Base-by-base conservation (phyloP, 2,888 invertebrate species). In the Leistus spinibarbis region DNA sequence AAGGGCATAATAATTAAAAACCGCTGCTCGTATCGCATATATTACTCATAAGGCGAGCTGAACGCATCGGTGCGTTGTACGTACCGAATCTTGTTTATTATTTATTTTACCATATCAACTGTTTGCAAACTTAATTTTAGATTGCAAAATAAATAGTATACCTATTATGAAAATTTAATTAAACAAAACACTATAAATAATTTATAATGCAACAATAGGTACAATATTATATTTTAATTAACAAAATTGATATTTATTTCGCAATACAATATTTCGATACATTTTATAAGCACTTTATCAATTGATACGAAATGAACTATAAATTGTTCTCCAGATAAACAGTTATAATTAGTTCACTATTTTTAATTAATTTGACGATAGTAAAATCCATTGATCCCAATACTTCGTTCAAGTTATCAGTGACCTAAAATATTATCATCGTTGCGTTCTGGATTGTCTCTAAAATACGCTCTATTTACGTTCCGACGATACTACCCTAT, bases 381-480 rank as follows among this genome's bases (percentile, higher is more conserved):
- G 7, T 40, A 40, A 40, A 13, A 40, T 13, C 40, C 40, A 5
- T 40, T 40, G 40, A 40, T 40, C 40, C 13, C 24, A 24, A 24
- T 40, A 13, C 40, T 7, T 40, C 40, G 40, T 13, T 2, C 40
- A 40, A 40, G 2, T 40, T 40, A 40, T 40, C 40, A 40, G 10
- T 60, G 60, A 60, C 60, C 60, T 60, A 60, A 20, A 72, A 65
- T 27, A 10, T 72, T 66, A 66, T 72, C 65, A 72, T 24, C 65
- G 54, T 72, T 27, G 77, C 77, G 76, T 77, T 77, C 56, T 57
- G 71, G 75, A 70, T 23, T 54, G 24, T 77, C 71, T 63, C 75
- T 71, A 68, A 66, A 66, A n/a, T 68, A 75, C 71, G 67, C 71
- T 68, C 65, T 68, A 75, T 70, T 77, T 63, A 77, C 77, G 71